Base-by-base conservation (phyloP, 2,113 vertebrate species). In the Sisor rabdophorus region DNA sequence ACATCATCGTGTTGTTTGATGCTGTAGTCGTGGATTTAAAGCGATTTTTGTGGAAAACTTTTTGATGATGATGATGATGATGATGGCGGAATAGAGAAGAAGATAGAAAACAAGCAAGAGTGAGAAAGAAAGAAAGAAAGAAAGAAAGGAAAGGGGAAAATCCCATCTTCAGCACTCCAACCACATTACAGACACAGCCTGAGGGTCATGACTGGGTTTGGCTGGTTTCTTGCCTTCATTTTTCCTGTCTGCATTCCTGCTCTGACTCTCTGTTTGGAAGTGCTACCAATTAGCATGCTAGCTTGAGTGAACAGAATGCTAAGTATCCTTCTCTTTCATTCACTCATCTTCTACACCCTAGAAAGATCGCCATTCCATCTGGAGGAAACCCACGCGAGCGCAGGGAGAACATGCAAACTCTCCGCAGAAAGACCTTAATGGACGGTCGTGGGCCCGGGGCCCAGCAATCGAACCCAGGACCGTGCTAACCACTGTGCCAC, bases 171-270 rank as follows among this genome's bases (percentile, higher is more conserved):
- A 32, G 54, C 20, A 78, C 47, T 64, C 48, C 72, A 78, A 80
- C 79, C 82, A 83, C 76, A 83, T 73, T 50, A 78, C 40, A 79
- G 52, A 55, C 71, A 73, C 20, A 17, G 82, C 82, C 82, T 58
- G 16, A 72, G 76, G 79, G 68, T 20, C 50, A 81, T 70, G 64
- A 17, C 53, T 83, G 72, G 73, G 72, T 81, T 79, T 78, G 71
- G 54, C 73, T 61, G 61, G 28, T 58, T 22, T 72, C 58, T 60
- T 48, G n/a, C 30, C 36, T 26, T 65, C 30, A 53, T 52, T 65
- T 40, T 69, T 52, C 47, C 24, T 44, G 0, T 52, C 47, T 63
- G 11, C 40, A 28, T 26, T 52, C 63, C 47, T 47, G 28, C 22
- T 47, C 48, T 26, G 11, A 50, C 65, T 50, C 47, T 19, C 24